These are phyloP conservation scores for Drosophila paulistorum DNA, from an alignment of 1,140 invertebrate species.

Conservation along the genomic window DNA sequence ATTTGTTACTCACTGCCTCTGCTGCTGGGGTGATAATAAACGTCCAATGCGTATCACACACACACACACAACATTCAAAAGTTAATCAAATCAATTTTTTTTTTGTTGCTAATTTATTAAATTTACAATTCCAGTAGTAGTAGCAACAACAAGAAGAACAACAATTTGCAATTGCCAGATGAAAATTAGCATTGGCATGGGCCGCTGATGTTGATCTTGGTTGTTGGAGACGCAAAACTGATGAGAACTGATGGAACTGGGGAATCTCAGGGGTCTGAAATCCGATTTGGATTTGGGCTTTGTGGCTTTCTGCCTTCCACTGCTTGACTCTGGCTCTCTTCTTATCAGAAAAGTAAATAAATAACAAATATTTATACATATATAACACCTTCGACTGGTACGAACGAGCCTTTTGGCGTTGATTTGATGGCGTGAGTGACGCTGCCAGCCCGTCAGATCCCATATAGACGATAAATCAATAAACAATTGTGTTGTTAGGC, in stretches of 20 bases:
- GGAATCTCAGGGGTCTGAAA: constrained; percentile 26
- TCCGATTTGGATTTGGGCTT: neutral
- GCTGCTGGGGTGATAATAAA: constrained; percentile 61
- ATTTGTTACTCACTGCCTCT: constrained; percentile 45
- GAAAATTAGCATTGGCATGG: constrained; percentile 68
- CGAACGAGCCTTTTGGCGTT: constrained; percentile 33
- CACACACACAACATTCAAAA: constrained; percentile 53
- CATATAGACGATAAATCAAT: constrained; percentile 65
- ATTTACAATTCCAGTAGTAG: constrained; percentile 61
- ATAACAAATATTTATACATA: constrained; percentile 63
- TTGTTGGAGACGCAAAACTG: neutral
- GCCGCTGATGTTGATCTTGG: constrained; percentile 21
- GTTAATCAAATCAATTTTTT: constrained; percentile 78
- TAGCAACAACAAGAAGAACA: constrained; percentile 30
- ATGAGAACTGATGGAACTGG: constrained; percentile 1
- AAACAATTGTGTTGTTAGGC: constrained; percentile 32
- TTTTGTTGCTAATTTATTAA: constrained; percentile 69
- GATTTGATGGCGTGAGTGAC: constrained; percentile 49
- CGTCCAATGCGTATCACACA: constrained; percentile 30
- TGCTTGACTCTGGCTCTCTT: constrained; percentile 2
- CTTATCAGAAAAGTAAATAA: constrained; percentile 79
- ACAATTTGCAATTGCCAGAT: constrained; percentile 52
- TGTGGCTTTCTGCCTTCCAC: neutral
- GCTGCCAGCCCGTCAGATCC: constrained; percentile 14
- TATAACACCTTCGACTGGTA: constrained; percentile 61